Base-by-base conservation (phyloP, 2,113 vertebrate species). In the Calyptommatus sinebrachiatus region DNA sequence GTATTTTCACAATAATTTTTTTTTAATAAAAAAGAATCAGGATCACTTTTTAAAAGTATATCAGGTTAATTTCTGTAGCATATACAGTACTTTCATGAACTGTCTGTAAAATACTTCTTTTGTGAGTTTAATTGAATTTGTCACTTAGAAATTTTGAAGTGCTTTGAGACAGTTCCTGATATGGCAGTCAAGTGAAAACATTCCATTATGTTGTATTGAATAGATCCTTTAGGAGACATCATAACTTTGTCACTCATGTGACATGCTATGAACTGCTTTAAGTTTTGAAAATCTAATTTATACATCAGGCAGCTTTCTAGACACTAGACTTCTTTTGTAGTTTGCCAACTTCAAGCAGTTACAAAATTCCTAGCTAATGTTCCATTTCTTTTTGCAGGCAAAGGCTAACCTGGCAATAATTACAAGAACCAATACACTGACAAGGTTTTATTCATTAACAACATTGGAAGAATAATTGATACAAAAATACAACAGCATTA, bases 81-180 rank as follows among this genome's bases (percentile, higher is more conserved):
- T 48, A 69, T 50, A 78, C 84, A 9, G 68, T 76, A 75, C 24
- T 86, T 84, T 73, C 14, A 1, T 0, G 73, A 70, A 26, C 79
- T 75, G 20, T 69, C 71, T 85, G 48, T 41, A 79, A 53, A 86
- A 78, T 57, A 57, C 65, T 10, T 69, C 80, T 79, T 79, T 71
- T 35, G 1, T 78, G 41, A 77, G 81, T 76, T 83, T 67, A 79
- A 31, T 50, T 83, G 77, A 73, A 21, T 78, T 71, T 90, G 68
- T 21, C 21, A 70, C 11, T 20, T 87, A 79, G 72, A 18, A 7
- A 28, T 80, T 78, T 85, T 80, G 80, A 83, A 26, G 63, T 26
- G 68, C 69, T 76, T 11, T 86, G 20, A 69, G 80, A 70, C 62
- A 9, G 0, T 67, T 85, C 84, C 82, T 79, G 73, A 29, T 24